Percentiles rank a stretch among this genome's conserved stretches.
phyloP scores from a whole-genome alignment of 1,140 invertebrate genomes.

The Drosophila dunni region DNA sequence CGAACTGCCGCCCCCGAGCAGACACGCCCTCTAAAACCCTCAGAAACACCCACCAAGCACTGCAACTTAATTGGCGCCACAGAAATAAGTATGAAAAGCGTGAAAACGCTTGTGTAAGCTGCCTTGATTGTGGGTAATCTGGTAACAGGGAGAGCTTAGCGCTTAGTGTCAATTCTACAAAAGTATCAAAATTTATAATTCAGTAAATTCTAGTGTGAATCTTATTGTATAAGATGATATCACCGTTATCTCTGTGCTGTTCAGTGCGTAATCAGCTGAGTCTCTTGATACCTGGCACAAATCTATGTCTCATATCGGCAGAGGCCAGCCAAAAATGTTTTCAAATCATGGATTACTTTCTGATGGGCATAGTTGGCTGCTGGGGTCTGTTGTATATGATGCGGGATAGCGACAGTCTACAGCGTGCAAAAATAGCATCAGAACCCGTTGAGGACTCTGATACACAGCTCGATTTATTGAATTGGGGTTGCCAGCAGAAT shows the following conservation, averaged over 20 bases:
- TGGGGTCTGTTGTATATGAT: not conserved
- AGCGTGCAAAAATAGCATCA: not conserved
- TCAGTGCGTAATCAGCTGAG: not conserved
- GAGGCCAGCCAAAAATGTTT: not conserved
- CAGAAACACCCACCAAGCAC: not conserved
- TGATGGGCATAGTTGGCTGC: not conserved
- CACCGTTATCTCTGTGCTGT: not conserved
- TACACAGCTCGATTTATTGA: not conserved
- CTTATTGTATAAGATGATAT: not conserved
- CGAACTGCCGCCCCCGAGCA: constrained; percentile 22
- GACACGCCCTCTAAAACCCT: not conserved
- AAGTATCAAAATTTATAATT: constrained; percentile 1
- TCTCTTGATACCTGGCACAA: not conserved
- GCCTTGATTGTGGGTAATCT: too few relatives aligned
- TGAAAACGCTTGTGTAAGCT: too few relatives aligned
- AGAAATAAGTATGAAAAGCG: too few relatives aligned
- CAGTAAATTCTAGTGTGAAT: not conserved
- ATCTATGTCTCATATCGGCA: not conserved
- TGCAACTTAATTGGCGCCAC: too few relatives aligned
- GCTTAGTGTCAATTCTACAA: not conserved
- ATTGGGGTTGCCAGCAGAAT: constrained; percentile 1
- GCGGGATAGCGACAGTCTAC: too few relatives aligned
- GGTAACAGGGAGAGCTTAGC: too few relatives aligned
- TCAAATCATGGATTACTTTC: not conserved
- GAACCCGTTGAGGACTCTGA: not conserved